These are phyloP conservation scores for Orchesellides sinensis DNA, from an alignment of 2,888 invertebrate genomes.

Conservation along the genomic window DNA sequence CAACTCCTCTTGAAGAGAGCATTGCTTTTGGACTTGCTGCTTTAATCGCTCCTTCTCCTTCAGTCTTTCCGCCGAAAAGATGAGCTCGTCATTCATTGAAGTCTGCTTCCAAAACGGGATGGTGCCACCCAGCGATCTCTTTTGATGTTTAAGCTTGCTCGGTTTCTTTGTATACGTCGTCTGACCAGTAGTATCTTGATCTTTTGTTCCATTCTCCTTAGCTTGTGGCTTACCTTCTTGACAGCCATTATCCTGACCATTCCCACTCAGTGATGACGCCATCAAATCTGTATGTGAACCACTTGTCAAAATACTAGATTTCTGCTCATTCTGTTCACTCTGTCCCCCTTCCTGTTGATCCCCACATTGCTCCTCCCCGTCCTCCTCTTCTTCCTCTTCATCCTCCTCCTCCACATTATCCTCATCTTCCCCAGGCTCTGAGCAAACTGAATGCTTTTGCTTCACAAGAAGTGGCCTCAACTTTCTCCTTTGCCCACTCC, in stretches of 20 bases:
- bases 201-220: background rate
- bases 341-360: background rate
- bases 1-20: slow-evolving; percentile 91
- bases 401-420: slow-evolving; percentile 75
- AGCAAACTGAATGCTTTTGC: slow-evolving; percentile 90
- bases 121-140: slow-evolving; percentile 33
- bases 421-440: slow-evolving; percentile 76
- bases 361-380: slow-evolving; percentile 79
- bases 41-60: slow-evolving; percentile 88
- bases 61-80: slow-evolving; percentile 90
- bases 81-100: slow-evolving; percentile 92
- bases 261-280: background rate
- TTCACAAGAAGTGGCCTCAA: slow-evolving; percentile 85
- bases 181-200: background rate
- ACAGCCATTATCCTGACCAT: background rate
- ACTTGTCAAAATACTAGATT: background rate
- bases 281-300: background rate
- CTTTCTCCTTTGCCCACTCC: slow-evolving; percentile 37
- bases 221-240: background rate
- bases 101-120: slow-evolving; percentile 82
- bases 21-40: slow-evolving; percentile 92
- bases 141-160: slow-evolving; percentile 54
- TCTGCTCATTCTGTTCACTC: background rate
- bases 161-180: background rate
- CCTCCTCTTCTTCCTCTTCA: slow-evolving; percentile 76